These are phyloP conservation scores for Eufriesea mexicana DNA, from an alignment of 1,140 invertebrate species.

Conservation along the genomic window DNA sequence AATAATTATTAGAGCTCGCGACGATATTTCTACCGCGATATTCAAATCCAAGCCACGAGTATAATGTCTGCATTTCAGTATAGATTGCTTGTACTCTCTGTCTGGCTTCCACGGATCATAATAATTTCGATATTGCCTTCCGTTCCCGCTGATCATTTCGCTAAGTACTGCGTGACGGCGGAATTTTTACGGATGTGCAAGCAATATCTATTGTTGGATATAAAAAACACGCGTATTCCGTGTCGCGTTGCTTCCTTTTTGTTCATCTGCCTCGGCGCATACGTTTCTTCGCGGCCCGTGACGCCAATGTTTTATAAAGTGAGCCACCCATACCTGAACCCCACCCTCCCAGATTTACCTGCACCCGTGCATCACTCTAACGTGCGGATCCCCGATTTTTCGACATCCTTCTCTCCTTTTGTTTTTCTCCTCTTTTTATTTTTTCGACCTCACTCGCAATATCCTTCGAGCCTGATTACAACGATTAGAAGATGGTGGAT, in stretches of 20 bases:
- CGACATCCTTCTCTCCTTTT: not conserved
- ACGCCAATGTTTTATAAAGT: constrained; percentile 40
- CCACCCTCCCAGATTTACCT: constrained; percentile 18
- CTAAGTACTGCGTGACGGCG: constrained; percentile 74
- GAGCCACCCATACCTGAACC: constrained; percentile 13
- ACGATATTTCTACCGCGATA: constrained; percentile 80
- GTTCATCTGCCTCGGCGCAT: constrained; percentile 39
- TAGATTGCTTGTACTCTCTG: constrained; percentile 78
- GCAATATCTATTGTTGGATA: constrained; percentile 46
- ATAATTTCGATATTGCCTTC: constrained; percentile 82
- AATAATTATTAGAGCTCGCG: constrained; percentile 80
- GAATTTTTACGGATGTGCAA: constrained; percentile 45
- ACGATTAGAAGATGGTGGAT: no score
- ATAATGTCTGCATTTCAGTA: constrained; percentile 77
- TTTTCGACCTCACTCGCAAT: not conserved
- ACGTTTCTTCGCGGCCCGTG: constrained; percentile 32
- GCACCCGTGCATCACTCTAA: constrained; percentile 31
- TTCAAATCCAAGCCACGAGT: constrained; percentile 80
- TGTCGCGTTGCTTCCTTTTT: not conserved
- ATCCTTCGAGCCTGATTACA: not conserved
- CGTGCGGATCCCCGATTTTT: constrained; percentile 7
- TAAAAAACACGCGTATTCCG: constrained; percentile 37
- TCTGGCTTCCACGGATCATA: constrained; percentile 77
- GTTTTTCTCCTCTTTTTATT: not conserved
- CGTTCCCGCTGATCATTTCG: constrained; percentile 78